Conservation (phyloP, 2,797 vertebrate genomes). For the Halcyon leucocephala region DNA sequence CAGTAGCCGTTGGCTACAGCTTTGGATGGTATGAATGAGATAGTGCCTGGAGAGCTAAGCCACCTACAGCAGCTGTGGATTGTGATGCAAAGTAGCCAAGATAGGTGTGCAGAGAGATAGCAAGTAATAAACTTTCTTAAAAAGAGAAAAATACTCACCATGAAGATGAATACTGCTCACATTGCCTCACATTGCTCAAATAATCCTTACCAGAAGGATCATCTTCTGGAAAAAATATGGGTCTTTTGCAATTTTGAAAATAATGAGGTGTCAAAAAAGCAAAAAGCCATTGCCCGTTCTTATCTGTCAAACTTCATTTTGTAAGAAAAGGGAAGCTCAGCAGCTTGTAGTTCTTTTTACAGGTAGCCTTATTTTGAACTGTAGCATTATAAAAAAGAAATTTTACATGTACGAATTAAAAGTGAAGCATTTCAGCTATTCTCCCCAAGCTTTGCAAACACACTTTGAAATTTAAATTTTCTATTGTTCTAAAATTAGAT, state of each 20-base stretch:
- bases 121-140: not conserved
- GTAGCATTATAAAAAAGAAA: not conserved
- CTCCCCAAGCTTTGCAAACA: not conserved
- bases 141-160: not conserved
- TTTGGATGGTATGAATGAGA: not conserved
- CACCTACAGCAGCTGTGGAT: not conserved
- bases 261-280: not conserved
- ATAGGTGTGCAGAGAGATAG: not conserved
- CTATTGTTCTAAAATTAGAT: not conserved
- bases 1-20: not conserved
- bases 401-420: not conserved
- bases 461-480: not conserved
- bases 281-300: not conserved
- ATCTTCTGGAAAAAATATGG: not conserved
- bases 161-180: not conserved
- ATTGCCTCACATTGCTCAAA: not conserved
- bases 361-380: not conserved
- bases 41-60: not conserved
- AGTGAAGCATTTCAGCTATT: not conserved
- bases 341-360: not conserved
- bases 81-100: not conserved
- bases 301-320: not conserved
- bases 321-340: not conserved
- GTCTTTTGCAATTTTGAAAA: not conserved
- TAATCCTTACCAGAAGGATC: not conserved